A percentile compares a stretch with the other conserved stretches of the same genome.
Evolutionary conservation across 2,113 vertebrate genomes (phyloP).

Genomic region (Bufo gargarizans): DNA sequence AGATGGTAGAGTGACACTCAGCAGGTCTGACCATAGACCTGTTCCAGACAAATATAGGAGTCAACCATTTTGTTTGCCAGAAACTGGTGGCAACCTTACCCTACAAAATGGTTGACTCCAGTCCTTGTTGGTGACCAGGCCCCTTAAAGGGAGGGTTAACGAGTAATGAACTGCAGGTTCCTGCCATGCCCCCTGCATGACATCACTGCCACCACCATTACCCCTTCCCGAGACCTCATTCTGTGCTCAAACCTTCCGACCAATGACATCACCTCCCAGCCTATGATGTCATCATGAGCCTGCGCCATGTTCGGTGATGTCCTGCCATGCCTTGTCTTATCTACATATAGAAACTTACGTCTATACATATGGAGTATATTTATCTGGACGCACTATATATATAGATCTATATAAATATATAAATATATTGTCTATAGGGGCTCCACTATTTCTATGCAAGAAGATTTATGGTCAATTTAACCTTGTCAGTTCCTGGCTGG

Average conservation of each 20-base stretch:
- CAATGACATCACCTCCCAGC: constrained; percentile 31
- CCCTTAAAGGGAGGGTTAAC: constrained; percentile 1
- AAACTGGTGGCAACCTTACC: not conserved
- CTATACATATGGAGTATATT: constrained; percentile 57
- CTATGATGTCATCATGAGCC: constrained; percentile 53
- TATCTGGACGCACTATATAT: constrained; percentile 57
- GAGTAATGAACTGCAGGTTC: constrained; percentile 41
- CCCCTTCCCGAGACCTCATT: constrained; percentile 43
- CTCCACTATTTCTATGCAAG: constrained; percentile 59
- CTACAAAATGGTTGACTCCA: not conserved
- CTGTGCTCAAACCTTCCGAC: constrained; percentile 40
- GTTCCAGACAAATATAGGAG: not conserved
- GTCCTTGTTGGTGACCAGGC: not conserved
- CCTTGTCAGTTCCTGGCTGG: constrained; percentile 27
- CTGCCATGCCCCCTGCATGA: constrained; percentile 49
- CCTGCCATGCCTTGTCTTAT: constrained; percentile 54
- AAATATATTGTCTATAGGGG: constrained; percentile 57
- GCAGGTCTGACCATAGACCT: constrained; percentile 20
- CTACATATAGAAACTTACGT: constrained; percentile 54
- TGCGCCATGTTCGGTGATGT: constrained; percentile 50
- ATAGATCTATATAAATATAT: constrained; percentile 57
- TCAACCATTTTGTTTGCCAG: not conserved
- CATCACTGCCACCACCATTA: constrained; percentile 49
- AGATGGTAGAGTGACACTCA: constrained; percentile 18
- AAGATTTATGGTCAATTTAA: constrained; percentile 51